phyloP scores from a whole-genome alignment of 2,113 vertebrate genomes.

The Petroica traversi region DNA sequence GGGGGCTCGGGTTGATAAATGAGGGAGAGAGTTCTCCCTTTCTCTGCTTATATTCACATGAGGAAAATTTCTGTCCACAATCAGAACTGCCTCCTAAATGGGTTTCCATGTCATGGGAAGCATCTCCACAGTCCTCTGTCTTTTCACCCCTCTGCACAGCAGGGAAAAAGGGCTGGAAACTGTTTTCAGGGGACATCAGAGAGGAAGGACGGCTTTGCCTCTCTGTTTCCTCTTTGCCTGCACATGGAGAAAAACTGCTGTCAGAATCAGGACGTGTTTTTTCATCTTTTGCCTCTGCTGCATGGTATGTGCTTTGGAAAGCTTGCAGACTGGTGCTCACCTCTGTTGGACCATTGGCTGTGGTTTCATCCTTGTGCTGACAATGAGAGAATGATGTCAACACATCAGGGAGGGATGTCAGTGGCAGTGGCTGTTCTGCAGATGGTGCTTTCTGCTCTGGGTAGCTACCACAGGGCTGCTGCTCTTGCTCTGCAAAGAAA shows the following conservation, averaged over 20 bases:
- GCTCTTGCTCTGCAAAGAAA: not conserved
- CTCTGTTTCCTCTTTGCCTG: conserved; percentile 80
- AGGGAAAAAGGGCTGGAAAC: conserved; percentile 74
- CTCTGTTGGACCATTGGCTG: conserved; percentile 84
- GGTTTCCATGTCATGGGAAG: conserved; percentile 75
- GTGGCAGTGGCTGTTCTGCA: conserved; percentile 34
- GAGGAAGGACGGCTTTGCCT: conserved; percentile 82
- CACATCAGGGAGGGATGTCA: conserved; percentile 64
- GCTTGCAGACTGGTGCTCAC: conserved; percentile 68
- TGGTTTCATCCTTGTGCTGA: conserved; percentile 55
- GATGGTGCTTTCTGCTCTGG: not conserved
- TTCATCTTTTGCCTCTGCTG: conserved; percentile 60
- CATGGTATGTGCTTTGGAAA: conserved; percentile 11
- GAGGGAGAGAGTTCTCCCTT: conserved; percentile 92
- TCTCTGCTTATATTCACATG: conserved; percentile 79
- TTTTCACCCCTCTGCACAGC: conserved; percentile 62
- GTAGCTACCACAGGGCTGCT: conserved; percentile 21
- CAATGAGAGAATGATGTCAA: conserved; percentile 67
- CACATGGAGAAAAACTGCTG: not conserved
- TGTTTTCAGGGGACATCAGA: conserved; percentile 80
- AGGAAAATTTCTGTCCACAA: conserved; percentile 74
- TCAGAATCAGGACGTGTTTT: conserved; percentile 39
- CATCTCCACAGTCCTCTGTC: conserved; percentile 66
- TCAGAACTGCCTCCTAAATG: conserved; percentile 69
- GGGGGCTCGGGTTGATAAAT: conserved; percentile 90